phyloP scores from a whole-genome alignment of 2,113 vertebrate species.

The Rousettus leschenaultii region DNA sequence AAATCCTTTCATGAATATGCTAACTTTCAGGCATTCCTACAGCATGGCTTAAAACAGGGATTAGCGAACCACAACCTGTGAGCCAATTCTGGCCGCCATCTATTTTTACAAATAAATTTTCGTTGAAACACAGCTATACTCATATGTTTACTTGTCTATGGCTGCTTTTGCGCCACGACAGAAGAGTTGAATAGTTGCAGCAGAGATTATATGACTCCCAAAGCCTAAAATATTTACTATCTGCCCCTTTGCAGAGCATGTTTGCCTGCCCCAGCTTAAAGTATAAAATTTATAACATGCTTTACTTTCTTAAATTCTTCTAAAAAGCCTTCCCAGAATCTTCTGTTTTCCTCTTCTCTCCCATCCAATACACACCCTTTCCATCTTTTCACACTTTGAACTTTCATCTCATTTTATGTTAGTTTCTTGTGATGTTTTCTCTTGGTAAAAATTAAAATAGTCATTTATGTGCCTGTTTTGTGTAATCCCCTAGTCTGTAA shows the following conservation, averaged over 20 bases:
- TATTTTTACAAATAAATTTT: conserved; percentile 21
- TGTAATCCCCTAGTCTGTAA: background rate
- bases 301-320: background rate
- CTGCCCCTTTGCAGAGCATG: background rate
- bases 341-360: background rate
- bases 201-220: background rate
- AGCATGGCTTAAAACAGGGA: background rate
- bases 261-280: background rate
- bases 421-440: background rate
- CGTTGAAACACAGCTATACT: background rate
- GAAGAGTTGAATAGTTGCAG: background rate
- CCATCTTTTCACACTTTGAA: background rate
- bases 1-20: background rate
- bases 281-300: background rate
- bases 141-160: background rate
- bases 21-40: background rate
- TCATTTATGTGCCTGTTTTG: background rate
- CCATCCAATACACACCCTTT: background rate
- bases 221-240: conserved; percentile 10
- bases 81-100: background rate
- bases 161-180: background rate
- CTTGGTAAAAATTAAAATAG: background rate
- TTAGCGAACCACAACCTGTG: background rate
- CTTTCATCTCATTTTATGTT: background rate
- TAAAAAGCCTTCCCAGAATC: background rate